Conservation (phyloP, 2,888 invertebrate species). For the Melolontha melolontha region DNA sequence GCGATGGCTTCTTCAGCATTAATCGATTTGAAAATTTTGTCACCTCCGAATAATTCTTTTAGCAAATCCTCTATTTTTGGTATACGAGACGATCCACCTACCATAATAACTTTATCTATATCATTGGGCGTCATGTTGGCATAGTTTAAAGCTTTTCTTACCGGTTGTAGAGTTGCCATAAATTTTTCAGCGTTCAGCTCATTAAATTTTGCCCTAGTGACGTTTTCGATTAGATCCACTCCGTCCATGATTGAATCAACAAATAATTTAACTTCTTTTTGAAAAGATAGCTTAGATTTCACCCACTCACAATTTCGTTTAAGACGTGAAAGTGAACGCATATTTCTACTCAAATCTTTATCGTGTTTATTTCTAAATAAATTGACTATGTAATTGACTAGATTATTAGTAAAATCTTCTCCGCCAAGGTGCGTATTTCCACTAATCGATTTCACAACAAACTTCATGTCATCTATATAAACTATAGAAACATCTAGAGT, state of each 20-base stretch:
- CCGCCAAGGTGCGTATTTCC: slow-evolving; percentile 55
- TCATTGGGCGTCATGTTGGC: slow-evolving; percentile 45
- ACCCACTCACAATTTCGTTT: slow-evolving; percentile 48
- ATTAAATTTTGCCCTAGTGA: slow-evolving; percentile 52
- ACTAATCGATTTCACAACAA: slow-evolving; percentile 49
- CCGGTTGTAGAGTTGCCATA: slow-evolving; percentile 47
- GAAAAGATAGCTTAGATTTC: slow-evolving; percentile 47
- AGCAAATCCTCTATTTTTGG: slow-evolving; percentile 53
- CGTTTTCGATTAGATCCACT: slow-evolving; percentile 2
- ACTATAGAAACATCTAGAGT: slow-evolving; percentile 54
- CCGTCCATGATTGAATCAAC: slow-evolving; percentile 26
- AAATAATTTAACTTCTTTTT: slow-evolving; percentile 39
- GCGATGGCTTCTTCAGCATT: slow-evolving; percentile 56
- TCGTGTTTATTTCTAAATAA: slow-evolving; percentile 44
- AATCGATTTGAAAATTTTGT: slow-evolving; percentile 48
- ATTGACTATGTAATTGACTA: slow-evolving; percentile 46
- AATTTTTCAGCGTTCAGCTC: slow-evolving; percentile 46
- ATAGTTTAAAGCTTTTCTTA: slow-evolving; percentile 48
- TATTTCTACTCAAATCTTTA: slow-evolving; percentile 42
- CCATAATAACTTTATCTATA: slow-evolving; percentile 53
- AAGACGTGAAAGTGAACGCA: slow-evolving; percentile 44
- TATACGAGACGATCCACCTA: slow-evolving; percentile 55
- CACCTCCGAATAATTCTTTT: slow-evolving; percentile 47
- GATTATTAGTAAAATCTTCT: slow-evolving; percentile 51
- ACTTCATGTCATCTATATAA: slow-evolving; percentile 39